Conservation (phyloP, 1,140 invertebrate species). For the Cyclargus thomasi region DNA sequence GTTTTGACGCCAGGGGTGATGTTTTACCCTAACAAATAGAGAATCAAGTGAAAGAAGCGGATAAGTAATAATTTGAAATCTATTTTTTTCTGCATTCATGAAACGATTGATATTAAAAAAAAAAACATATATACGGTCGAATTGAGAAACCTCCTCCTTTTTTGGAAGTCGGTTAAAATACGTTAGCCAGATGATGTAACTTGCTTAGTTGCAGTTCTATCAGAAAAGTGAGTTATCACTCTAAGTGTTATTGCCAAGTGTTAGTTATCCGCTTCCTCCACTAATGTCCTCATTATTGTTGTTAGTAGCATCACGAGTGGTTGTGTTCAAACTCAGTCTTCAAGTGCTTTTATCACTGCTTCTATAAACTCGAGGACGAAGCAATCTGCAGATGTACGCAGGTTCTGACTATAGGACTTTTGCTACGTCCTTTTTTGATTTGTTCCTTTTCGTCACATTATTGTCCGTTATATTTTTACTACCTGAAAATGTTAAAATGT, state of each 20-base stretch:
- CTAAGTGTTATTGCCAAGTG: too few relatives aligned
- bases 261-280: too few relatives aligned
- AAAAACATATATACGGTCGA: too few relatives aligned
- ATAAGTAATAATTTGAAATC: too few relatives aligned
- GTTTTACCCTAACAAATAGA: neutral
- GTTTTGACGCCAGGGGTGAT: neutral
- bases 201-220: too few relatives aligned
- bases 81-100: too few relatives aligned
- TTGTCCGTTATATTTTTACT: constrained; percentile 63
- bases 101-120: too few relatives aligned
- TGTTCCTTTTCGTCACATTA: constrained; percentile 51
- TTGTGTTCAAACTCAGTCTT: constrained; percentile 20
- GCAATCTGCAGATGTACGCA: constrained; percentile 19
- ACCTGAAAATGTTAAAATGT: constrained; percentile 35
- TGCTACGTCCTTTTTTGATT: constrained; percentile 37
- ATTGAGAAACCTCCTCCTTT: too few relatives aligned
- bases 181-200: too few relatives aligned
- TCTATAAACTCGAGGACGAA: constrained; percentile 6
- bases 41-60: too few relatives aligned
- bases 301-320: neutral
- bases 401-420: constrained; percentile 51
- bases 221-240: too few relatives aligned
- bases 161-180: too few relatives aligned
- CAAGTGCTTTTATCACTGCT: constrained; percentile 15
- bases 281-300: neutral